These are phyloP conservation scores for Xestia c-nigrum DNA, from an alignment of 2,888 invertebrate species.

Conservation along the genomic window DNA sequence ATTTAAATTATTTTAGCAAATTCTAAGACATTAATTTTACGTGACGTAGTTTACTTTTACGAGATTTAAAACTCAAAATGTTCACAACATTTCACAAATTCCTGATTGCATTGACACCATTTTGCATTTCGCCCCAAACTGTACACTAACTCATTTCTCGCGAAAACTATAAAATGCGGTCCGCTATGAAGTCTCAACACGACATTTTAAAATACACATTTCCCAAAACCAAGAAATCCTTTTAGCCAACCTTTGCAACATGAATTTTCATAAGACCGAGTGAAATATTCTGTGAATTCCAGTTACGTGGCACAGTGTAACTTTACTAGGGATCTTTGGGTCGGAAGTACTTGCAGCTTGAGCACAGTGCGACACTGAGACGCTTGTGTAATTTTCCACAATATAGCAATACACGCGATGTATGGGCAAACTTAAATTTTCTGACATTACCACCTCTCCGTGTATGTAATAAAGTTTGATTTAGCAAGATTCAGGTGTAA, in stretches of 20 bases:
- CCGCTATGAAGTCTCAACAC: constrained; percentile 59
- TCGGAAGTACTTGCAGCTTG: constrained; percentile 30
- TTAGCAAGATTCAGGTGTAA: constrained; percentile 49
- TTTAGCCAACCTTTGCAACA: constrained; percentile 66
- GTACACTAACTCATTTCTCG: constrained; percentile 56
- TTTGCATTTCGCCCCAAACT: constrained; percentile 57
- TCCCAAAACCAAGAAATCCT: constrained; percentile 69
- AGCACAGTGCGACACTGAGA: constrained; percentile 52
- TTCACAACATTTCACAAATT: constrained; percentile 44
- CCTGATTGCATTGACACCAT: constrained; percentile 47
- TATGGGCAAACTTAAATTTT: constrained; percentile 51
- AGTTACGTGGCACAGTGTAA: constrained; percentile 56
- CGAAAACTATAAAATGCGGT: constrained; percentile 60
- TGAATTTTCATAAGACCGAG: constrained; percentile 69
- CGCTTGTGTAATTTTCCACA: constrained; percentile 47
- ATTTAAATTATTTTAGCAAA: not conserved
- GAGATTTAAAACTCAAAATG: constrained; percentile 39
- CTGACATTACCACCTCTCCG: constrained; percentile 43
- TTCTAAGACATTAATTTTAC: not conserved
- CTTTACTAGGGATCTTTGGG: constrained; percentile 44
- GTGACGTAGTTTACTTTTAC: constrained; percentile 4
- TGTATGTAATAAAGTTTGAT: constrained; percentile 58
- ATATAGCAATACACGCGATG: constrained; percentile 66
- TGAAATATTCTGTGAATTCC: constrained; percentile 59
- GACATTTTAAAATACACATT: constrained; percentile 69